Evolutionary conservation across 2,888 invertebrate species (phyloP).

Genomic region (Agonopterix heracliana): DNA sequence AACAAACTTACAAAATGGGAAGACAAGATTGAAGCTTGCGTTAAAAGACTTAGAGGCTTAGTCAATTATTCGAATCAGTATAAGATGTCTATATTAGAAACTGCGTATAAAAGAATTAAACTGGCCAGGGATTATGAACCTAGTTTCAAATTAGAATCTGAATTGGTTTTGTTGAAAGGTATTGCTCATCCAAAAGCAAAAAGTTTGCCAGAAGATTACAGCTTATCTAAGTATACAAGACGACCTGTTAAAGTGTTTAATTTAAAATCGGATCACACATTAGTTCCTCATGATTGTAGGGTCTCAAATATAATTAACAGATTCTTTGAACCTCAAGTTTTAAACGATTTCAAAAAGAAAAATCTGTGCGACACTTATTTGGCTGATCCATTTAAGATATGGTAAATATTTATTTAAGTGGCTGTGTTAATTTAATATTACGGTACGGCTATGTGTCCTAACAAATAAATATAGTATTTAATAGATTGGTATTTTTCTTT

Average conservation of each 20-base stretch:
- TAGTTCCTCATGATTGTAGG: slow-evolving; percentile 28
- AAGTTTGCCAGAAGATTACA: slow-evolving; percentile 32
- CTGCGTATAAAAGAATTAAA: slow-evolving; percentile 29
- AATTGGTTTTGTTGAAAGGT: slow-evolving; percentile 39
- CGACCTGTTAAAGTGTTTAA: slow-evolving; percentile 32
- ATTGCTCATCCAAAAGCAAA: slow-evolving; percentile 20
- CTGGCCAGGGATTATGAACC: slow-evolving; percentile 33
- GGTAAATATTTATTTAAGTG: slow-evolving; percentile 12
- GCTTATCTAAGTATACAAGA: slow-evolving; percentile 33
- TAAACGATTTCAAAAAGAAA: slow-evolving; percentile 31
- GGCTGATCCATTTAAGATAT: slow-evolving; percentile 12
- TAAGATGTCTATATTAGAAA: slow-evolving; percentile 24
- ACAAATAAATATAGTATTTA: too few relatives aligned
- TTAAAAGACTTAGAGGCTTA: slow-evolving; percentile 18
- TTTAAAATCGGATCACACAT: slow-evolving; percentile 27
- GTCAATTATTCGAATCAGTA: slow-evolving; percentile 30
- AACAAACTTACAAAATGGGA: slow-evolving; percentile 20
- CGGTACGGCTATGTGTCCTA: too few relatives aligned
- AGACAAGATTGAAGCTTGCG: slow-evolving; percentile 25
- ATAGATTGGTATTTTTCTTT: too few relatives aligned
- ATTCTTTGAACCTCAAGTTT: slow-evolving; percentile 21
- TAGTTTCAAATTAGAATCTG: slow-evolving; percentile 30
- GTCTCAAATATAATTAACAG: slow-evolving; percentile 41
- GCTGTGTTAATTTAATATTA: neutral
- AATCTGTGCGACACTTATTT: slow-evolving; percentile 31